A percentile compares a stretch with the other conserved stretches of the same genome.
Evolutionary conservation across 2,888 invertebrate species (phyloP).

Genomic region (Corbicula japonica): DNA sequence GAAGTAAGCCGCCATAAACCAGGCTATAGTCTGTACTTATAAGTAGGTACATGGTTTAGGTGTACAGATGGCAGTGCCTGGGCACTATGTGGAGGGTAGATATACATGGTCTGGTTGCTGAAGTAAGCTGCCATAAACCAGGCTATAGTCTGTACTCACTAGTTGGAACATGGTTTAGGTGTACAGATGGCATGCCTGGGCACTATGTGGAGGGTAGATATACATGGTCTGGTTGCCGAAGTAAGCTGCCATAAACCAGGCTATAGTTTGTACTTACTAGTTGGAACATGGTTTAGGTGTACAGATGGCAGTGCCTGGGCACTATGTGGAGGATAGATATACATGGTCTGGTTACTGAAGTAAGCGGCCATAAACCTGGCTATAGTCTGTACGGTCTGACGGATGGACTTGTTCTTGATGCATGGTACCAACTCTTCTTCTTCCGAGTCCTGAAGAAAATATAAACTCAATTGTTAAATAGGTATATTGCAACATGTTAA

Average conservation of each 20-base stretch:
- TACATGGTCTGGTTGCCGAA: slow-evolving; percentile 84
- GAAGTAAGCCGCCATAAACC: no score
- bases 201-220: slow-evolving; percentile 85
- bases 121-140: slow-evolving; percentile 86
- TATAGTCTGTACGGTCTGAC: slow-evolving; percentile 82
- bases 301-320: slow-evolving; percentile 82
- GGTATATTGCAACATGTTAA: no score
- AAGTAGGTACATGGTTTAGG: slow-evolving; percentile 69
- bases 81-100: slow-evolving; percentile 85
- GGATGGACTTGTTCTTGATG: slow-evolving; percentile 78
- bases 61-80: slow-evolving; percentile 82
- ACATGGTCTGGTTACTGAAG: slow-evolving; percentile 83
- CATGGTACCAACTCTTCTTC: slow-evolving; percentile 79
- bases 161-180: slow-evolving; percentile 57
- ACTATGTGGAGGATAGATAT: slow-evolving; percentile 84
- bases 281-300: slow-evolving; percentile 70
- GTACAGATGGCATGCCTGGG: slow-evolving; percentile 82
- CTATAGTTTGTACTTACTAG: slow-evolving; percentile 81
- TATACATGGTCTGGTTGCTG: slow-evolving; percentile 82
- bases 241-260: slow-evolving; percentile 85
- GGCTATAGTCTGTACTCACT: slow-evolving; percentile 81
- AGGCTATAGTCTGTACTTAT: no score
- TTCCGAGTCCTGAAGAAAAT: slow-evolving; percentile 71
- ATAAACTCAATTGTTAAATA: no score
- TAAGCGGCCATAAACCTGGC: slow-evolving; percentile 85